Evolutionary conservation across 2,888 invertebrate species (phyloP).

Genomic region (Ischnura elegans): DNA sequence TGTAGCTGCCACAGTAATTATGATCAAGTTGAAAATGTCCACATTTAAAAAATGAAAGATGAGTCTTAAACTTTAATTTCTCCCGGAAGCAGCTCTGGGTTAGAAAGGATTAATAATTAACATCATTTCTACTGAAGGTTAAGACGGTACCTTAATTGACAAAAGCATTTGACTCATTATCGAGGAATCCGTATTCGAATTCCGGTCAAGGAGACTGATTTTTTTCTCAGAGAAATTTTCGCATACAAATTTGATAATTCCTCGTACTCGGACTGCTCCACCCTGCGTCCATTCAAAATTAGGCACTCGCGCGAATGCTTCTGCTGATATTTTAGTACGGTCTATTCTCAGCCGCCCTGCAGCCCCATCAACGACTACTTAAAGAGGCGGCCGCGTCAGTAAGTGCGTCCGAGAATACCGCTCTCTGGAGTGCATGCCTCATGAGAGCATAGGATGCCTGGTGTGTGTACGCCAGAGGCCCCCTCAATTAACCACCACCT

Average conservation of each 20-base stretch:
- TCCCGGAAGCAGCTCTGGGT: too few relatives aligned
- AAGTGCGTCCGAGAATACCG: neutral
- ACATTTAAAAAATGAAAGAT: too few relatives aligned
- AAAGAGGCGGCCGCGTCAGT: neutral
- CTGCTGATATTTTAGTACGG: neutral
- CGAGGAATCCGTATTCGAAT: too few relatives aligned
- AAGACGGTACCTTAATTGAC: too few relatives aligned
- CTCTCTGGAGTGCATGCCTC: neutral
- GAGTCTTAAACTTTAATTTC: too few relatives aligned
- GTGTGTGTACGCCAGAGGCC: neutral
- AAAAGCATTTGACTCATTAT: too few relatives aligned
- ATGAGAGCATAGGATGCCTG: neutral
- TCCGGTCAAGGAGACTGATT: too few relatives aligned
- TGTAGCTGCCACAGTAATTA: too few relatives aligned
- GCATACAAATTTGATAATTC: neutral
- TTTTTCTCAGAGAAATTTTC: too few relatives aligned
- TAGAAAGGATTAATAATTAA: too few relatives aligned
- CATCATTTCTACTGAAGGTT: too few relatives aligned
- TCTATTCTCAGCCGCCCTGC: neutral
- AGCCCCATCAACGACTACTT: neutral
- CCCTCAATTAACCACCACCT: neutral
- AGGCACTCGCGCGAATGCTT: neutral
- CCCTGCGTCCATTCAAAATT: neutral
- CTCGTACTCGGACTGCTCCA: neutral
- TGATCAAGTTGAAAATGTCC: too few relatives aligned